Conservation (phyloP, 2,797 vertebrate genomes). For the Fundulus diaphanus region DNA sequence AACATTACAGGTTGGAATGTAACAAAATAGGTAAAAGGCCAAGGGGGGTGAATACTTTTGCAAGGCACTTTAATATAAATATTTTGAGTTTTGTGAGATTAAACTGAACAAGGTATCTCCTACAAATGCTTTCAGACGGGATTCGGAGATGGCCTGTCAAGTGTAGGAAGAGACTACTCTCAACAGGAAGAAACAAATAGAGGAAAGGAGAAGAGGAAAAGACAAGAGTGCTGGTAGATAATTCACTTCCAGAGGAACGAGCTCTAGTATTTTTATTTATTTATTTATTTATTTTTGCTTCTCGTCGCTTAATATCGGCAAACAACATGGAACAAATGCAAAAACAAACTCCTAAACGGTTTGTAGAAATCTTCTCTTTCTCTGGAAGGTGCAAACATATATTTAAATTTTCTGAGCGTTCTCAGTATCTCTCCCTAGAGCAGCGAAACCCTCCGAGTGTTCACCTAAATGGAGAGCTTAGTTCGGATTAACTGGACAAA, state of each 20-base stretch:
- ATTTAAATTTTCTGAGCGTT: not conserved
- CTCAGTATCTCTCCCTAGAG: constrained; percentile 30
- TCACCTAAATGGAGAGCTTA: constrained; percentile 75
- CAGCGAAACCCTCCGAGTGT: constrained; percentile 50
- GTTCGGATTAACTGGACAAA: constrained; percentile 74
- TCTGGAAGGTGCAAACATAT: not conserved
- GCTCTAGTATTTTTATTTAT: constrained; percentile 29
- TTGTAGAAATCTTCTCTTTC: not conserved
- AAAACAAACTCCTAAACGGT: not conserved
- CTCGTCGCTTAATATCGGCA: not conserved
- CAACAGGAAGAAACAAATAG: not conserved
- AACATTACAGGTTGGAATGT: no score
- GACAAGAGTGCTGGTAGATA: constrained; percentile 57
- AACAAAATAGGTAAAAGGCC: no score
- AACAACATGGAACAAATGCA: not conserved
- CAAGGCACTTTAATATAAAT: not conserved
- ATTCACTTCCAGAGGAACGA: constrained; percentile 42
- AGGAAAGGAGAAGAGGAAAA: not conserved
- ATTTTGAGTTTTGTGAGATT: not conserved
- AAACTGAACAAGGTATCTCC: not conserved
- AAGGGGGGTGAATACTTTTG: no score
- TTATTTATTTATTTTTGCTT: no score
- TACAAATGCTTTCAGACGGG: not conserved
- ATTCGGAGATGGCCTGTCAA: not conserved
- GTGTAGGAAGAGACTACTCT: not conserved